Conservation (phyloP, 2,113 vertebrate species). For the Monopterus albus region DNA sequence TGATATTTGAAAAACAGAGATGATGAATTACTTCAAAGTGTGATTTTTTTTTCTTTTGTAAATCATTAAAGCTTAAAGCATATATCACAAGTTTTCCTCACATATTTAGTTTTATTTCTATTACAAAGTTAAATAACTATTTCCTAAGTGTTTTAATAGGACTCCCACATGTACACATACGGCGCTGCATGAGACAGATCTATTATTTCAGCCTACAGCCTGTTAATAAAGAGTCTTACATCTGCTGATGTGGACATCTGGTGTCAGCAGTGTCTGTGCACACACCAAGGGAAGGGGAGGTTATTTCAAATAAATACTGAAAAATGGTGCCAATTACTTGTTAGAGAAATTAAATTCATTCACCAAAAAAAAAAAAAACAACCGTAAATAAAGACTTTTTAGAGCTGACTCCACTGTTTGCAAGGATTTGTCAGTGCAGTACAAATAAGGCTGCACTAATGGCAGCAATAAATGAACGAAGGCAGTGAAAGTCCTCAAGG, state of each 20-base stretch:
- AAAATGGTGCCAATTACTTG: slow-evolving; percentile 43
- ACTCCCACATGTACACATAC: slow-evolving; percentile 11
- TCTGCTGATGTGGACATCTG: slow-evolving; percentile 31
- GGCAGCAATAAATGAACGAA: slow-evolving; percentile 12
- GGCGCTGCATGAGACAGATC: not conserved
- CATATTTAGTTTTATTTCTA: not conserved
- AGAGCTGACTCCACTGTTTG: slow-evolving; percentile 13
- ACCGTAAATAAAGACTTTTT: not conserved
- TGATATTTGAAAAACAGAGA: slow-evolving; percentile 13
- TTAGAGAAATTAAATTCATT: slow-evolving; percentile 31
- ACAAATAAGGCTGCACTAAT: slow-evolving; percentile 19
- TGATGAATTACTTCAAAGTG: slow-evolving; percentile 42
- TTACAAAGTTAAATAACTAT: slow-evolving; percentile 10
- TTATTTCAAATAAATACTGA: slow-evolving; percentile 39
- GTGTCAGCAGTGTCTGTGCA: slow-evolving; percentile 26
- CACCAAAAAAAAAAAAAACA: not conserved
- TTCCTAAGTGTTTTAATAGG: not conserved
- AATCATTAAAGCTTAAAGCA: slow-evolving; percentile 29
- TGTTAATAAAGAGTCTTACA: slow-evolving; percentile 31
- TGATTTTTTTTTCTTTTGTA: not conserved
- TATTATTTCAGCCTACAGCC: slow-evolving; percentile 25
- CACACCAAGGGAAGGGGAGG: slow-evolving; percentile 36
- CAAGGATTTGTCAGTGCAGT: slow-evolving; percentile 4
- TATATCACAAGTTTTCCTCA: not conserved
- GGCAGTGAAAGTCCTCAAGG: not conserved